Percentiles rank a stretch among this genome's conserved stretches.
These are phyloP conservation scores for Siphlonurus alternatus DNA, from an alignment of 2,888 invertebrate species.

Conservation along the genomic window DNA sequence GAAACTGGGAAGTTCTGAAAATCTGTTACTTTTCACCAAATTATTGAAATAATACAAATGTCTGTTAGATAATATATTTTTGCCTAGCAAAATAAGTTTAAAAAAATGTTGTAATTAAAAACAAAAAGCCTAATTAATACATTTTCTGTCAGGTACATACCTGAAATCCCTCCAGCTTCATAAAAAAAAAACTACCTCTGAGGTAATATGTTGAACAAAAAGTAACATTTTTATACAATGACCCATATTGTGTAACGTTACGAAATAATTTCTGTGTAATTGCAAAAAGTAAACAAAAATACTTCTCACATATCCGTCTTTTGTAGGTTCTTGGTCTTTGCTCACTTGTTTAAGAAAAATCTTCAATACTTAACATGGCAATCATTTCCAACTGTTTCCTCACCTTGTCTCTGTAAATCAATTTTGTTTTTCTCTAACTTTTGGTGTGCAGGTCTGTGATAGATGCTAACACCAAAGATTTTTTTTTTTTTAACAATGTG, in stretches of 20 bases:
- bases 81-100: no score
- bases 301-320: background rate
- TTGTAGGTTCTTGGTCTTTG: background rate
- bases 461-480: background rate
- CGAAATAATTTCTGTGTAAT: background rate
- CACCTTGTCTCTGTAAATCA: no score
- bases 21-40: no score
- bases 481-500: no score
- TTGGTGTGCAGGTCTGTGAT: background rate
- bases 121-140: background rate
- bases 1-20: no score
- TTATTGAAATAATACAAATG: no score
- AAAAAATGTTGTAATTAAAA: no score
- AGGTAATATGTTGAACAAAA: background rate
- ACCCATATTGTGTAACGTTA: background rate
- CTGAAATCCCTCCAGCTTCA: background rate
- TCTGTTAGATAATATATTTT: no score
- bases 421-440: no score
- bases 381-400: no score
- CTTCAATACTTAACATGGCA: no score
- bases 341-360: no score
- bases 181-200: background rate
- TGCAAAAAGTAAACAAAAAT: background rate
- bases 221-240: background rate
- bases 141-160: background rate